Evolutionary conservation across 2,888 invertebrate genomes (phyloP), one percentile per base, ranked within the genome.

Genomic region (Molanna angustata): DNA sequence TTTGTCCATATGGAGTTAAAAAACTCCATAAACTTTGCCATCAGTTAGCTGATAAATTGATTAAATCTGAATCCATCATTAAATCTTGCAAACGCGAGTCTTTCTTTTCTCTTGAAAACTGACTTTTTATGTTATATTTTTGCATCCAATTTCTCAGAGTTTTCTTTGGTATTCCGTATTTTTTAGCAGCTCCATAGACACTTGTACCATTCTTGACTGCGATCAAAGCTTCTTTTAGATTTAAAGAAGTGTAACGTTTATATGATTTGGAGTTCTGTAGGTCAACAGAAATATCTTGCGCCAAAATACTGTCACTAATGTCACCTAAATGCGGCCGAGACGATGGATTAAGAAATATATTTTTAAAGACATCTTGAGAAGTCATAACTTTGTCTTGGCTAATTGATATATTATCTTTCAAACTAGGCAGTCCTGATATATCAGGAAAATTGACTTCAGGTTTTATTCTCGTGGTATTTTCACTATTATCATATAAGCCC

Each of bases 141-240:
- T 78, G 79, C 79, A 80, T 79, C 76, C 79, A 80, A 64, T 79
- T 79, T 49, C 79, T 63, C 18, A 80, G 64, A 20, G 80, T 80
- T 52, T 79, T 79, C 62, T 79, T 67, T 1, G 79, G 79, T 18
- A 79, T 78, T 0, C 78, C 79, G 55, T 72, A 79, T 35, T 79
- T 76, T 54, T 78, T 78, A 0, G 79, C 79, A 0, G 80, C 79
- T 0, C 79, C 78, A 54, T 79, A 78, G 0, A 80, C 80, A 19
- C 78, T 79, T 51, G 76, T 74, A 0, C 79, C 79, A 60, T 73
- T 73, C 58, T 78, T 77, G 0, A 78, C 78, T 0, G 76, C 76
- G 33, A 78, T 75, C 1, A 78, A 55, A 0, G 78, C 78, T 32
- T 77, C 77, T 20, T 77, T 61, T 0, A 78, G 60, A 43, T 77